Evolutionary conservation across 2,113 vertebrate species (phyloP).

Genomic region (Cyanocitta stelleri): DNA sequence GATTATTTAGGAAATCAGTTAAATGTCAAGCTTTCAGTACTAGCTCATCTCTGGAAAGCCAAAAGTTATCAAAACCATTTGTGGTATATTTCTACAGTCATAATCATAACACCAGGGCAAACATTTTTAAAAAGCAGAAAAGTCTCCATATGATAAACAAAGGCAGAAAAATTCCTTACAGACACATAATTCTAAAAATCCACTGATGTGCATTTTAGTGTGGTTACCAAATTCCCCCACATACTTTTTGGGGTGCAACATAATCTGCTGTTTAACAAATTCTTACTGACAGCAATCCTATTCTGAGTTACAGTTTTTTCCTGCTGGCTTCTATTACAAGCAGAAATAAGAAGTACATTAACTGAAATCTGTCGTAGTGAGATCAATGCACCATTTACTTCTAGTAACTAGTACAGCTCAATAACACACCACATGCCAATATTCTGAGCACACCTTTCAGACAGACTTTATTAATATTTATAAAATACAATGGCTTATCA

Average conservation of each 20-base stretch:
- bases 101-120: background rate
- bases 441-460: background rate
- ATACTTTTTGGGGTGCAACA: background rate
- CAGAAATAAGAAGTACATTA: background rate
- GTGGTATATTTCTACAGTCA: background rate
- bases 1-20: background rate
- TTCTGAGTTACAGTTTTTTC: background rate
- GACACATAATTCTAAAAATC: background rate
- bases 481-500: background rate
- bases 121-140: background rate
- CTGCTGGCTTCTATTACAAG: background rate
- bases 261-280: background rate
- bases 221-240: background rate
- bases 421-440: background rate
- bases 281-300: background rate
- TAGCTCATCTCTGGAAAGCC: background rate
- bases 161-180: background rate
- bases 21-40: background rate
- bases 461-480: background rate
- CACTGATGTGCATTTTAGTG: background rate
- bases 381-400: background rate
- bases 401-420: background rate
- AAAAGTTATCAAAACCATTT: background rate
- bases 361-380: background rate
- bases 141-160: background rate